Percentiles rank a stretch among this genome's conserved stretches.
Conservation (phyloP, 2,113 vertebrate species). For the Poecile atricapillus region DNA sequence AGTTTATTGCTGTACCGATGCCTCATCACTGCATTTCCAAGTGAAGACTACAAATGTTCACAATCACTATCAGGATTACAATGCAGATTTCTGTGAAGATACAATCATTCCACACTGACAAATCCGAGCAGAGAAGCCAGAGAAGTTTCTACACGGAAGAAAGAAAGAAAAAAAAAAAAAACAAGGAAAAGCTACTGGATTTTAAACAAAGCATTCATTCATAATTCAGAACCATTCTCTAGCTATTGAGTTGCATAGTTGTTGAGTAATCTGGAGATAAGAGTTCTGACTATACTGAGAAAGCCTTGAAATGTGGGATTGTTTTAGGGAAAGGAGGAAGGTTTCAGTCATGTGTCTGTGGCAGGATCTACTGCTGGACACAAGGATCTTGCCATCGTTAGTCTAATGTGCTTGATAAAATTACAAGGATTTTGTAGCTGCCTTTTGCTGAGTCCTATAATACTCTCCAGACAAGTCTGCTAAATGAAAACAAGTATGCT, state of each 20-base stretch:
- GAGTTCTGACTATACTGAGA: background rate
- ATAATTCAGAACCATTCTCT: background rate
- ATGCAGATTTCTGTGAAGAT: background rate
- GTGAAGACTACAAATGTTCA: background rate
- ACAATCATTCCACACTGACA: background rate
- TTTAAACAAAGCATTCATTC: slow-evolving; percentile 16
- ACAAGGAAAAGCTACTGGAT: background rate
- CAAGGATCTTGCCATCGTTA: background rate
- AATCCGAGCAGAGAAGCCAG: background rate
- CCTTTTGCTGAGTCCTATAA: background rate
- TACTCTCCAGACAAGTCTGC: background rate
- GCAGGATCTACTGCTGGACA: background rate
- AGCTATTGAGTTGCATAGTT: background rate
- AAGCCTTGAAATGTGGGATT: background rate
- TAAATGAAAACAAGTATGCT: slow-evolving; percentile 2
- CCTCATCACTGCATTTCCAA: background rate
- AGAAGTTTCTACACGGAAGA: background rate
- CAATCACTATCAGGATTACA: background rate
- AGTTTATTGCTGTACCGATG: background rate
- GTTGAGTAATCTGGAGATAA: background rate
- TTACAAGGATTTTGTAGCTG: slow-evolving; percentile 11
- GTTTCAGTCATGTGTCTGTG: background rate
- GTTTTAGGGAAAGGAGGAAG: background rate
- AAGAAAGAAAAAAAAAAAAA: background rate
- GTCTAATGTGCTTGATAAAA: slow-evolving; percentile 3